Evolutionary conservation across 2,888 invertebrate genomes (phyloP).

Genomic region (Spodoptera picta): DNA sequence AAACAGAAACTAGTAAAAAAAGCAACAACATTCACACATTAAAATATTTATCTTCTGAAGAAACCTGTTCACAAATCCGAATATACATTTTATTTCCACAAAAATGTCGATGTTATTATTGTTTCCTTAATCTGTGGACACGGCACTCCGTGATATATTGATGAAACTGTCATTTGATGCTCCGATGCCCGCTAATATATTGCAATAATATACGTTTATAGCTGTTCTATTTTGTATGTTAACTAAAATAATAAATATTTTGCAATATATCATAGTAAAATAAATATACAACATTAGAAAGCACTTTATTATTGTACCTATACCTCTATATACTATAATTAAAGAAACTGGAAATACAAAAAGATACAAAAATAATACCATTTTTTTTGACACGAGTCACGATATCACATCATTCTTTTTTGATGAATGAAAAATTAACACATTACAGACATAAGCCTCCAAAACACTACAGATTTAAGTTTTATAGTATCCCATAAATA

Average conservation of each 20-base stretch:
- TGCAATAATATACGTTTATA: neutral
- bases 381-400: no score
- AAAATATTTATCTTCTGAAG: neutral
- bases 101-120: conserved; percentile 23
- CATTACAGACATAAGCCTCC: no score
- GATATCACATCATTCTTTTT: no score
- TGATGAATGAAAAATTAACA: no score
- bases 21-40: neutral
- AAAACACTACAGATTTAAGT: conserved; percentile 12
- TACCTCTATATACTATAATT: no score
- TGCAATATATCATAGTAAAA: no score
- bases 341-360: no score
- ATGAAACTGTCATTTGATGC: conserved; percentile 5
- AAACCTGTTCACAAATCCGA: conserved; percentile 28
- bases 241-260: conserved; percentile 6
- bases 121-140: conserved; percentile 15
- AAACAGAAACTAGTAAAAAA: no score
- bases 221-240: neutral
- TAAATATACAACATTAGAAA: no score
- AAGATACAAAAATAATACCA: no score
- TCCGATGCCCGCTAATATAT: neutral
- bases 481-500: conserved; percentile 36
- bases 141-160: conserved; percentile 25
- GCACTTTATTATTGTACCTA: no score
- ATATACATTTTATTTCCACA: conserved; percentile 16